Conservation (phyloP, 2,113 vertebrate species). For the Hirundichthys speculiger region DNA sequence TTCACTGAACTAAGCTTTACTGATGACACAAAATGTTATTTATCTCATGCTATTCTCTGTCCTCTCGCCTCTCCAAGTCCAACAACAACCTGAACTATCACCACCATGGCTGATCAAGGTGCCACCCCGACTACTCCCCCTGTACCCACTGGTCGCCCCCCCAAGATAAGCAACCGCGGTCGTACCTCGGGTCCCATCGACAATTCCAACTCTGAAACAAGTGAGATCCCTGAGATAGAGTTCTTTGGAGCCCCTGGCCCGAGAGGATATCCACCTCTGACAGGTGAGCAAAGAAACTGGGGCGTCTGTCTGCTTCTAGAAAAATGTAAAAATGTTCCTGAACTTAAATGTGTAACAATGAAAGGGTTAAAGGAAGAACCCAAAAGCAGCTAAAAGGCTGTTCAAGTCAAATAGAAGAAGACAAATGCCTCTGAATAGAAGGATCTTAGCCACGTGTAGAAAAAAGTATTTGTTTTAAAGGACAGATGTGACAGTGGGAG, state of each 20-base stretch:
- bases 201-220: constrained; percentile 83
- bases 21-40: not conserved
- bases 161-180: constrained; percentile 76
- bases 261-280: constrained; percentile 77
- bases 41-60: not conserved
- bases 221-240: constrained; percentile 85
- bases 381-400: not conserved
- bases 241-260: constrained; percentile 77
- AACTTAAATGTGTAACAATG: not conserved
- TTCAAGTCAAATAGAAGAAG: too few species aligned
- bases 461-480: not conserved
- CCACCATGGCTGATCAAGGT: constrained; percentile 43
- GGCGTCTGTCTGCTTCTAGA: not conserved
- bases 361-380: not conserved
- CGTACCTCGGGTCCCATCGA: constrained; percentile 79
- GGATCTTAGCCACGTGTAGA: not conserved
- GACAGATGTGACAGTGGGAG: not conserved
- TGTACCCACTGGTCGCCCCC: constrained; percentile 46
- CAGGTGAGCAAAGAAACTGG: constrained; percentile 77
- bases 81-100: not conserved
- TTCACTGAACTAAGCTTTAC: not conserved
- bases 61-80: constrained; percentile 11
- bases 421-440: not conserved
- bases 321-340: not conserved
- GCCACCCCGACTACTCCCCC: constrained; percentile 27